Base-by-base conservation (phyloP, 2,888 invertebrate species). In the Sinopyrophorus schimmeli region DNA sequence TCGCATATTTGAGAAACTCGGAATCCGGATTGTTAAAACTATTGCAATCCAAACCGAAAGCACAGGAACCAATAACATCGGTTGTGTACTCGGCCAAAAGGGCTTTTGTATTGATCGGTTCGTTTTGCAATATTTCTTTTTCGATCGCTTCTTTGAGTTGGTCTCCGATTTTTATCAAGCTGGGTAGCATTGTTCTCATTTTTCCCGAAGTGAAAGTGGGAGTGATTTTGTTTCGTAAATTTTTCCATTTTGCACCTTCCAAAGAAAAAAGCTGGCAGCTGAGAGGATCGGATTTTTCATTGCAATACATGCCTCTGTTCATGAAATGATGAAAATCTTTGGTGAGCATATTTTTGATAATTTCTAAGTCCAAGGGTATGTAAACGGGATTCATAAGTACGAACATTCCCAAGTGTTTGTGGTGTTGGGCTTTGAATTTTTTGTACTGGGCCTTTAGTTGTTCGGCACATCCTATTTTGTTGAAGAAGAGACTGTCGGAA, bases 121-220 rank as follows among this genome's bases (percentile, higher is more conserved):
- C 32, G 1, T 50, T 21, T 18, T 28, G 12, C 9, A 16, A 21
- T 2, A 21, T 6, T 1, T 34, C 9, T 2, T 53, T 17, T 3
- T 15, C 11, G 5, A 59, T 43, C 15, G 46, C n/a, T 5, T 40
- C 27, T 11, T 41, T 26, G 26, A 58, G 23, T 2, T 42, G 38
- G 1, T 24, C 39, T 1, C 51, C 26, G 20, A 81, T 77, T 18
- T 76, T 72, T 20, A 79, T 74, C n/a, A 84, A 74, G 1, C 79
- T 74, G 0, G 74, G 74, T 56, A 80, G 83, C 80, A 84, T 82
- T 0, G 69, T 72, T 63, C 80, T 84, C 47, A 86, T 69, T 66
- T 83, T 84, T 3, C 80, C 81, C 0, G 82, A 76, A 0, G 83
- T 78, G 58, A 85, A 86, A 0, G 80, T 76, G 0, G 84, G 80